Evolutionary conservation across 2,888 invertebrate genomes (phyloP).

Genomic region (Macaria notata): DNA sequence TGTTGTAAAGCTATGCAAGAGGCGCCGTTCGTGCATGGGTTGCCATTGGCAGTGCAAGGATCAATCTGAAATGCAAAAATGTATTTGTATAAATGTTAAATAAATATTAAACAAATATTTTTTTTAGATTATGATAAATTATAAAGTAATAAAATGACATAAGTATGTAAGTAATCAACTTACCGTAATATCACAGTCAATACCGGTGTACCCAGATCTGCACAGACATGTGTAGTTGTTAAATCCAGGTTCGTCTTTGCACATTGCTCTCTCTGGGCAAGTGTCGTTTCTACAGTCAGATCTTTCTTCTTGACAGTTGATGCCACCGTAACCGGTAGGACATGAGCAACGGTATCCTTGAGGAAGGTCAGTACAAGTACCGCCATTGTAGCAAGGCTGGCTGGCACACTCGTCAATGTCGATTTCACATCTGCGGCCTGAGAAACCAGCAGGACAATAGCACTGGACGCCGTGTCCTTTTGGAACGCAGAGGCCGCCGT

Average conservation of each 20-base stretch:
- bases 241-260: conserved; percentile 95
- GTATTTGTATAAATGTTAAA: too few species aligned
- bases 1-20: conserved; percentile 94
- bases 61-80: conserved; percentile 84
- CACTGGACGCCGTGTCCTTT: conserved; percentile 95
- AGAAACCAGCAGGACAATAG: conserved; percentile 97
- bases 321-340: conserved; percentile 92
- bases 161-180: too few species aligned
- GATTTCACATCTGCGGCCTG: conserved; percentile 95
- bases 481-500: conserved; percentile 94
- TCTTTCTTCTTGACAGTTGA: conserved; percentile 96
- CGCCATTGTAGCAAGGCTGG: conserved; percentile 96
- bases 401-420: conserved; percentile 98
- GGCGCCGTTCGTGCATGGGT: conserved; percentile 95
- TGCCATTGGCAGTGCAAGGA: conserved; percentile 94
- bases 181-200: conserved; percentile 94
- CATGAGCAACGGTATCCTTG: conserved; percentile 97
- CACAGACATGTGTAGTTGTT: conserved; percentile 97
- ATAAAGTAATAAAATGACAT: too few species aligned
- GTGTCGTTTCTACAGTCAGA: conserved; percentile 94
- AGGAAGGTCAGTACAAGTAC: conserved; percentile 94
- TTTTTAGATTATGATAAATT: too few species aligned
- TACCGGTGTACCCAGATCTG: conserved; percentile 96
- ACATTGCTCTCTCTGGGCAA: conserved; percentile 98
- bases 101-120: too few species aligned